Evolutionary conservation across 2,888 invertebrate species (phyloP), one percentile per base, ranked within the genome.

Genomic region (Synergus umbraculus): DNA sequence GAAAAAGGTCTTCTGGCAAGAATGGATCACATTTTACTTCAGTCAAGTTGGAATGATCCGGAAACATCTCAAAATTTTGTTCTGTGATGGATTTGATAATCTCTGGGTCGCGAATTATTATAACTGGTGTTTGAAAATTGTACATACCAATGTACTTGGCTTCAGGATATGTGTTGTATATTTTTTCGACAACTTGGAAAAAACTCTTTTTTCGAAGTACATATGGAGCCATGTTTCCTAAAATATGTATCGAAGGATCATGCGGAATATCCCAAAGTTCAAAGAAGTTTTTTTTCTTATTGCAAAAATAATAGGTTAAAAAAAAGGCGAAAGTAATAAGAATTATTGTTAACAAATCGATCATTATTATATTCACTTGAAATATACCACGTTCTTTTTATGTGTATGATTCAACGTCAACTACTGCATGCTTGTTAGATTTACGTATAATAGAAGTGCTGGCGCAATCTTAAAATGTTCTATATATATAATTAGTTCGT

Each of bases 21-120:
- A 90, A 84, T 0, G 85, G 85, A 63, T 88, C 86, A 4, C 76
- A 46, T 0, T 46, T 41, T 7, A 81, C 82, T 60, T 83, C 81
- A 1, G 81, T 73, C 44, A 88, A 84, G 5, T 77, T 77, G 2
- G 84, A 83, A 78, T 88, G 89, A 82, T 90, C 85, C 2, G 83
- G 78, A 77, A 90, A 89, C 37, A 86, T 83, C 49, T 89, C 89
- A 76, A 89, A 90, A 79, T 86, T 85, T 63, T 88, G 89, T 10
- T 87, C 86, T 2, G 85, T 83, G 9, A 91, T 81, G n/a, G 82
- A 81, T 81, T 89, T 90, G 37, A 91, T 85, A 13, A 90, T 60
- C 10, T 90, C 88, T 2, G 87, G 82, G 79, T 90, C 90, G 37
- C 85, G 82, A 3, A 91, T 67, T 60, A 91, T 12, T 13, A 90